Percentiles rank a stretch among this genome's conserved stretches.
phyloP scores from a whole-genome alignment of 2,797 vertebrate species.

The Cynodonichthys magdalenae region DNA sequence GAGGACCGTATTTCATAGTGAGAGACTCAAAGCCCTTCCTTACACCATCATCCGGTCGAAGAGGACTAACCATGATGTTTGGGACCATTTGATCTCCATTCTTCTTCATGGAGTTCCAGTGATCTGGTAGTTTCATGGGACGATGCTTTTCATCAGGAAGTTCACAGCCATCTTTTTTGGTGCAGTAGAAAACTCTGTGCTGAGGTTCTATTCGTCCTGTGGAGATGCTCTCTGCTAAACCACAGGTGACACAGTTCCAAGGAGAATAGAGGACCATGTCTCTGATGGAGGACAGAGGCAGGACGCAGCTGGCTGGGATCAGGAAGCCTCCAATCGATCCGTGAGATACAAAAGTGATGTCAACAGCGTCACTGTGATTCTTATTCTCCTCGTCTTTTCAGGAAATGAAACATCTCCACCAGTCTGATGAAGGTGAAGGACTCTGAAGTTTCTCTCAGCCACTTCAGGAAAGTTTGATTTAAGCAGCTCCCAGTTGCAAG shows the following conservation, averaged over 20 bases:
- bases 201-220: not conserved
- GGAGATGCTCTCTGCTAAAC: not conserved
- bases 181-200: constrained; percentile 11
- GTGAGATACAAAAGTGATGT: constrained; percentile 21
- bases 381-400: constrained; percentile 6
- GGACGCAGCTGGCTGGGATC: constrained; percentile 17
- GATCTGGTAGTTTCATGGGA: constrained; percentile 6
- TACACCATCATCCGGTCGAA: not conserved
- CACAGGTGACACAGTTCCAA: constrained; percentile 7
- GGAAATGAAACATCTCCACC: not conserved
- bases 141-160: constrained; percentile 1
- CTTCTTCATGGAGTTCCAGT: constrained; percentile 7
- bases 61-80: constrained; percentile 13
- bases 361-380: not conserved
- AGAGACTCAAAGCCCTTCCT: not conserved
- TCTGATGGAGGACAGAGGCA: constrained; percentile 19
- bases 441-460: not conserved
- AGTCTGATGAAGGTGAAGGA: not conserved
- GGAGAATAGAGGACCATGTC: constrained; percentile 29
- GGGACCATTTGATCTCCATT: constrained; percentile 15
- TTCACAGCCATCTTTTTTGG: not conserved
- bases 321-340: not conserved
- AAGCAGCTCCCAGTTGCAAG: not conserved
- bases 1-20: not conserved
- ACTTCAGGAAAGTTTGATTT: not conserved